Conservation (phyloP, 2,888 invertebrate species). For the Heteromurus nitidus region DNA sequence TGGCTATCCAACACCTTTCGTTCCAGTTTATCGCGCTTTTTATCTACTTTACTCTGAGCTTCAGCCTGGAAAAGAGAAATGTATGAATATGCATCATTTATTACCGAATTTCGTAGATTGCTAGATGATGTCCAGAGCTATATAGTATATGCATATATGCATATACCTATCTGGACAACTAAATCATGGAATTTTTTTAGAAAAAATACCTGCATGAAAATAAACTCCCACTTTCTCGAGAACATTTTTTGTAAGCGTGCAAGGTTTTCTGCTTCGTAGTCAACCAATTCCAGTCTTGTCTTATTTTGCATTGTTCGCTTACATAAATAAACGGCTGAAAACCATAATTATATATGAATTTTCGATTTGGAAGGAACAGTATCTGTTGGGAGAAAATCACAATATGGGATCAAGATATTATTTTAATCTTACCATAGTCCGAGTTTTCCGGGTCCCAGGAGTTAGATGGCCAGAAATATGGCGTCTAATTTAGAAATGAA, state of each 20-base stretch:
- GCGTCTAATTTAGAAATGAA: conserved; percentile 82
- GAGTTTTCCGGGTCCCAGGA: conserved; percentile 99
- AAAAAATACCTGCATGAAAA: conserved; percentile 93
- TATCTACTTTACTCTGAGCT: conserved; percentile 96
- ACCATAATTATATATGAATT: conserved; percentile 7
- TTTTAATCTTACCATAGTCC: conserved; percentile 92
- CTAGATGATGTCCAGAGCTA: too few species aligned
- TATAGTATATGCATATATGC: conserved; percentile 32
- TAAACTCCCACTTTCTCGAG: conserved; percentile 99
- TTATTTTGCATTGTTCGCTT: conserved; percentile 99
- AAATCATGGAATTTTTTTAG: too few species aligned
- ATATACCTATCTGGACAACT: too few species aligned
- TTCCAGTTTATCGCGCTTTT: conserved; percentile 98
- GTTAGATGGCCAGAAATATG: conserved; percentile 99
- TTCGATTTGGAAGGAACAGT: too few species aligned
- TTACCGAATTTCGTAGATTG: too few species aligned
- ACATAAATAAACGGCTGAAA: conserved; percentile 96
- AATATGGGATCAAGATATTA: not conserved
- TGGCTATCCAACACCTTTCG: conserved; percentile 98
- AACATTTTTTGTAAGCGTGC: conserved; percentile 99
- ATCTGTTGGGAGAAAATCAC: too few species aligned
- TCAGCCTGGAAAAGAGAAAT: too few species aligned
- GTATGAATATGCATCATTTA: too few species aligned
- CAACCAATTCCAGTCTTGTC: conserved; percentile 95
- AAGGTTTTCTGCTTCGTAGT: conserved; percentile 98